Conservation (phyloP, 2,113 vertebrate species). For the Dicentrarchus labrax region DNA sequence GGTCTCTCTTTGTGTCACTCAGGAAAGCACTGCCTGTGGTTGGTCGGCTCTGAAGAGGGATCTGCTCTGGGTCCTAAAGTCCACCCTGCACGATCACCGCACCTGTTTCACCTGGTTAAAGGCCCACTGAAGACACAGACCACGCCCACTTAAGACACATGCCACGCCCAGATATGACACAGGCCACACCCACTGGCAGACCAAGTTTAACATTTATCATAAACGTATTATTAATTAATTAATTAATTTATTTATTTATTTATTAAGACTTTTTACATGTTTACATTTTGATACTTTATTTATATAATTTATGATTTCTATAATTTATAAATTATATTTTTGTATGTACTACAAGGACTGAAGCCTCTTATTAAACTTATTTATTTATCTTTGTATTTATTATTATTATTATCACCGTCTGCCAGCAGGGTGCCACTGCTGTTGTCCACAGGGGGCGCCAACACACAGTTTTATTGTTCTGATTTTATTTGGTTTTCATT, state of each 20-base stretch:
- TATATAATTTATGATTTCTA: background rate
- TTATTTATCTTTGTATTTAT: no score
- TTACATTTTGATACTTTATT: background rate
- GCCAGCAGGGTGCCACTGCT: no score
- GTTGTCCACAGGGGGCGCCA: no score
- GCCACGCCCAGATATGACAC: background rate
- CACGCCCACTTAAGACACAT: background rate
- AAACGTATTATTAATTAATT: background rate
- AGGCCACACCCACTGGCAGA: background rate
- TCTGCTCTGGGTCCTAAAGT: slow-evolving; percentile 36
- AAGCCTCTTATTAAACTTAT: no score
- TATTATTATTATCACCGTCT: no score
- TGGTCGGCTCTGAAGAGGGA: slow-evolving; percentile 64
- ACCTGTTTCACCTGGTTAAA: slow-evolving; percentile 44
- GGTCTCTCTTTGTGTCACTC: slow-evolving; percentile 28
- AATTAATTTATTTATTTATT: slow-evolving; percentile 19
- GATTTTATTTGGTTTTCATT: no score
- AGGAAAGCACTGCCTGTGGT: slow-evolving; percentile 60
- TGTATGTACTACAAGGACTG: no score
- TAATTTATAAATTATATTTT: background rate
- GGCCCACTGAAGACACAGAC: background rate
- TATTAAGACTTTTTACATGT: background rate
- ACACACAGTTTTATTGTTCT: no score
- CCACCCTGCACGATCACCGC: background rate
- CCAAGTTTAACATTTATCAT: background rate